Evolutionary conservation across 1,140 invertebrate genomes (phyloP).

Genomic region (Drosophila funebris): DNA sequence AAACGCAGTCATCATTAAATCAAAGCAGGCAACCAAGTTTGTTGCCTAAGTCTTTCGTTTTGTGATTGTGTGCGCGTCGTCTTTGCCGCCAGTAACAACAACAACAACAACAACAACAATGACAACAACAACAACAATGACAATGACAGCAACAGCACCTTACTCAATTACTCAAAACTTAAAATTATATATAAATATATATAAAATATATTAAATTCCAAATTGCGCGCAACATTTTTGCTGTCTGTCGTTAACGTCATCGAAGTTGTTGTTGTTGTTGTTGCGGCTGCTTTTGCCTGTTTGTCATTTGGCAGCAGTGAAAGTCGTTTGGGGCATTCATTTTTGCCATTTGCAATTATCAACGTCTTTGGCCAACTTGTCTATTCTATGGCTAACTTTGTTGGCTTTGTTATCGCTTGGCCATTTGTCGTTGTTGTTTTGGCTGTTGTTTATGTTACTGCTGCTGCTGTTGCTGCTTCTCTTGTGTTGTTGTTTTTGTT

Average conservation of each 20-base stretch:
- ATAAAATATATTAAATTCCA: conserved; percentile 37
- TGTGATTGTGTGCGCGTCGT: conserved; percentile 16
- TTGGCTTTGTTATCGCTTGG: conserved; percentile 14
- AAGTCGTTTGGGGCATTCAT: conserved; percentile 59
- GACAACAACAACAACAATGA: conserved; percentile 10
- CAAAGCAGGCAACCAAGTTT: conserved; percentile 53
- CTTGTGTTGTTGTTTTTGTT: conserved; percentile 12
- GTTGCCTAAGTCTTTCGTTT: conserved; percentile 79
- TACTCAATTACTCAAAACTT: conserved; percentile 72
- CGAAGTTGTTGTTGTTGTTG: conserved; percentile 12
- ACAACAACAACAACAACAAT: conserved; percentile 3
- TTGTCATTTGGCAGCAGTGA: conserved; percentile 70
- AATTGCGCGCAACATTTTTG: conserved; percentile 33
- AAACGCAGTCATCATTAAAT: conserved; percentile 73
- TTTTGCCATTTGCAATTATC: conserved; percentile 50
- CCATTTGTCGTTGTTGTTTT: conserved; percentile 23
- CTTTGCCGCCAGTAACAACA: conserved; percentile 38
- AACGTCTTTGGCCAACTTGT: conserved; percentile 36
- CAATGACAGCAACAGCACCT: conserved; percentile 24
- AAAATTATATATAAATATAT: conserved; percentile 43
- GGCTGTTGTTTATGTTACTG: conserved; percentile 31
- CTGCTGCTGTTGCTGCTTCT: conserved; percentile 14
- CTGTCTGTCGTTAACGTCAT: conserved; percentile 6
- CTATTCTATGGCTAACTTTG: conserved; percentile 33
- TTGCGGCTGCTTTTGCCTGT: conserved; percentile 6